A percentile compares a stretch with the other conserved stretches of the same genome.
phyloP scores from a whole-genome alignment of 2,888 invertebrate genomes.

The Synergus gifuensis region DNA sequence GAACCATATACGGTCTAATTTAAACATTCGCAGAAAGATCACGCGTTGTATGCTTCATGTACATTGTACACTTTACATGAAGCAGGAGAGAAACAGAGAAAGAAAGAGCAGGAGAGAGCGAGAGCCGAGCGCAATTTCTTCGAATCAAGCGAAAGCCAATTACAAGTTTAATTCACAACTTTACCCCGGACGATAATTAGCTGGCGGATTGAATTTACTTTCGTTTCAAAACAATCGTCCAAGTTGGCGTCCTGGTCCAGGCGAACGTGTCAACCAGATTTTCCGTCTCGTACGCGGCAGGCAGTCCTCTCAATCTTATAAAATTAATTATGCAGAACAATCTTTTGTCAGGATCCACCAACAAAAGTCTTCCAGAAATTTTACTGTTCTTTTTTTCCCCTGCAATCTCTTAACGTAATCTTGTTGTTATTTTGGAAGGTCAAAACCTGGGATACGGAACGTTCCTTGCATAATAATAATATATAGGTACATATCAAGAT shows the following conservation, averaged over 20 bases:
- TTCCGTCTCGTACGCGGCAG: background rate
- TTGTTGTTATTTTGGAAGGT: background rate
- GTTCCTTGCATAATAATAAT: slow-evolving; percentile 1
- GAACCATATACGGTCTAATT: background rate
- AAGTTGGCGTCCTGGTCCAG: slow-evolving; percentile 62
- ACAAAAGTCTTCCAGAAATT: background rate
- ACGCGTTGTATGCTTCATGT: background rate
- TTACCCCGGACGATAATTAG: slow-evolving; percentile 74
- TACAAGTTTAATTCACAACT: slow-evolving; percentile 76
- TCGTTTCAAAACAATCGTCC: slow-evolving; percentile 72
- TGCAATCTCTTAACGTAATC: background rate
- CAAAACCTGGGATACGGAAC: background rate
- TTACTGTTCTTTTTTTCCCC: too few species aligned
- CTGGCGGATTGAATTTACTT: slow-evolving; percentile 75
- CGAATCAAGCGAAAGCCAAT: slow-evolving; percentile 74
- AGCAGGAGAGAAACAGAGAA: background rate
- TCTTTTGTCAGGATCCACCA: background rate
- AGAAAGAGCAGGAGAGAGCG: slow-evolving; percentile 17
- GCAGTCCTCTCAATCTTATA: slow-evolving; percentile 57
- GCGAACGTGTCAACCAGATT: slow-evolving; percentile 21
- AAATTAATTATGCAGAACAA: slow-evolving; percentile 66
- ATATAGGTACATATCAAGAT: background rate
- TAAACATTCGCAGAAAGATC: background rate
- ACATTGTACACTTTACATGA: background rate
- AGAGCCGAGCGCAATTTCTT: slow-evolving; percentile 58